These are phyloP conservation scores for Lagothrix lagotricha DNA, from an alignment of 2,797 vertebrate species.

Conservation along the genomic window DNA sequence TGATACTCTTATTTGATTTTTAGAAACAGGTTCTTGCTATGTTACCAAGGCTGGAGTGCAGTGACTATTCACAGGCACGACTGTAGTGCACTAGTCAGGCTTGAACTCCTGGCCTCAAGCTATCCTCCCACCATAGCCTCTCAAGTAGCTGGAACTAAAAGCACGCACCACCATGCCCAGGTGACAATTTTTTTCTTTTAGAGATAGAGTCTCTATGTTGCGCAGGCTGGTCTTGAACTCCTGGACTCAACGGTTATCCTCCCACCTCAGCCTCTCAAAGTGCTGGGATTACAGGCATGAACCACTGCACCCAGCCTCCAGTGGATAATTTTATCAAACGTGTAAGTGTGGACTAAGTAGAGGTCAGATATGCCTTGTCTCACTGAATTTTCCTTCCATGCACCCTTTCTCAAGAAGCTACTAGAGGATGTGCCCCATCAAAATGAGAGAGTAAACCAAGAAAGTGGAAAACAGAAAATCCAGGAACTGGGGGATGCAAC, in stretches of 20 bases:
- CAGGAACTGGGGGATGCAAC: not conserved
- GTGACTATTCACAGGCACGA: not conserved
- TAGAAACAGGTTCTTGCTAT: not conserved
- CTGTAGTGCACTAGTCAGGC: not conserved
- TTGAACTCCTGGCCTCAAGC: not conserved
- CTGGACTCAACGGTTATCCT: not conserved
- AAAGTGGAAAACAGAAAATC: not conserved
- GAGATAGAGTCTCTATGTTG: not conserved
- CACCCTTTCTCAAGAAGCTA: not conserved
- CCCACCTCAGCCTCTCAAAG: not conserved
- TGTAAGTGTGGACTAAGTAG: not conserved
- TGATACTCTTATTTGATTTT: not conserved
- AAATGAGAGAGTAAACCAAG: not conserved
- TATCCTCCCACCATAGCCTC: not conserved
- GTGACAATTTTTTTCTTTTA: not conserved
- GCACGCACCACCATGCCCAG: not conserved
- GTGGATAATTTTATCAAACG: not conserved
- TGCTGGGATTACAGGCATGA: not conserved
- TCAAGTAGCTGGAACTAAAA: not conserved
- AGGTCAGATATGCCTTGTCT: not conserved
- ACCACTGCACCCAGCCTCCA: not conserved
- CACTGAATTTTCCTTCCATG: not conserved
- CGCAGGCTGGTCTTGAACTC: not conserved
- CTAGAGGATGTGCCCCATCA: not conserved
- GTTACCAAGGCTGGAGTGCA: not conserved